Conservation (phyloP, 2,888 invertebrate species). For the Malthinus flaveolus region DNA sequence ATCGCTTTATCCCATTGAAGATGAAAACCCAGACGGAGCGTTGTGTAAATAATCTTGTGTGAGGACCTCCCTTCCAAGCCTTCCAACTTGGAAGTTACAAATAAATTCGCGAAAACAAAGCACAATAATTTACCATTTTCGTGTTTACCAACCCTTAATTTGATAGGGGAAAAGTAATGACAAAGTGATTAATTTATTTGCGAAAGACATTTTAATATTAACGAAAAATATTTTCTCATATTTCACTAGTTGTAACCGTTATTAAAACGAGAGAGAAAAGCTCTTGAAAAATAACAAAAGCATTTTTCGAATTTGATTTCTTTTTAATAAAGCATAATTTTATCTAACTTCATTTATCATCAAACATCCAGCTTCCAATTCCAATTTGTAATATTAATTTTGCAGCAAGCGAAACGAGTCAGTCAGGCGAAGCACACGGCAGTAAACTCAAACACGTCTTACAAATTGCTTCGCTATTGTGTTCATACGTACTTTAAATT, state of each 20-base stretch:
- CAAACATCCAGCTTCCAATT: conserved; percentile 12
- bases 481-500: conserved; percentile 14
- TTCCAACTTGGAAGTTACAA: too few species aligned
- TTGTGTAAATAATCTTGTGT: too few species aligned
- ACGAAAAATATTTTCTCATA: conserved; percentile 2
- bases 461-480: conserved; percentile 15
- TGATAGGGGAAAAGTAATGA: too few species aligned
- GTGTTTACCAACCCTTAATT: too few species aligned
- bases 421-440: conserved; percentile 5
- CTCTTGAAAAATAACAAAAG: neutral
- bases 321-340: conserved; percentile 11
- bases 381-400: conserved; percentile 17
- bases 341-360: conserved; percentile 15
- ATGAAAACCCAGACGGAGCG: too few species aligned
- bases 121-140: too few species aligned
- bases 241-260: neutral
- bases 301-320: conserved; percentile 10
- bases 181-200: neutral
- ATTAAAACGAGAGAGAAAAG: neutral
- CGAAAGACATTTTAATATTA: neutral
- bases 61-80: too few species aligned
- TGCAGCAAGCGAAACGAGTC: conserved; percentile 10
- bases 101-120: too few species aligned
- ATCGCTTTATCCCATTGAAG: too few species aligned
- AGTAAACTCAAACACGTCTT: conserved; percentile 13